A percentile compares a stretch with the other conserved stretches of the same genome.
phyloP scores from a whole-genome alignment of 2,113 vertebrate species.

The Osmerus eperlanus region DNA sequence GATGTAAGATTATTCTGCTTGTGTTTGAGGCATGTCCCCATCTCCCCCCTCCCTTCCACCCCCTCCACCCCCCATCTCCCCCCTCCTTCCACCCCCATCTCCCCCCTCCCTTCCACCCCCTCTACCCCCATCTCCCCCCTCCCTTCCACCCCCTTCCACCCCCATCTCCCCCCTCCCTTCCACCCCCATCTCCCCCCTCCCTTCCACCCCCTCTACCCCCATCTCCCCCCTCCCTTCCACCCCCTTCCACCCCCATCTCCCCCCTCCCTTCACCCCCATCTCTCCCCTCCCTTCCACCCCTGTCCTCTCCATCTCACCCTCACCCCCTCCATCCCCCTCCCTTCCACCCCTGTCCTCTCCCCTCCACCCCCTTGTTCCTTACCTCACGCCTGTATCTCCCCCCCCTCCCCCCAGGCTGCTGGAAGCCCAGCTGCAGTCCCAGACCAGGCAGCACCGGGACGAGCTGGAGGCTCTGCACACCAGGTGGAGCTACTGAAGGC shows the following conservation, averaged over 20 bases:
- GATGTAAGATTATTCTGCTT: background rate
- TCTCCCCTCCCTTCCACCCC: too few relatives aligned
- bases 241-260: background rate
- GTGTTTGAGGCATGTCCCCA: background rate
- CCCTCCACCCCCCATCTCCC: too few relatives aligned
- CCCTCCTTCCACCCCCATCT: background rate
- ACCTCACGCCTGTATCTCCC: background rate
- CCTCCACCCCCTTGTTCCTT: background rate
- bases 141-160: too few relatives aligned
- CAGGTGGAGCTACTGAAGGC: slow-evolving; percentile 77
- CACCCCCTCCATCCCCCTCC: too few relatives aligned
- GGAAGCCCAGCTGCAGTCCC: slow-evolving; percentile 87
- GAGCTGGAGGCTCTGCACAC: slow-evolving; percentile 77
- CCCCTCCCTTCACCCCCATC: background rate
- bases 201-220: too few relatives aligned
- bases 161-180: background rate
- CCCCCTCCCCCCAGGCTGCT: slow-evolving; percentile 73
- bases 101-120: background rate
- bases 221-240: background rate
- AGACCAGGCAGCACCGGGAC: slow-evolving; percentile 75
- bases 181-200: too few relatives aligned
- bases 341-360: too few relatives aligned
- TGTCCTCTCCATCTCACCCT: too few relatives aligned
- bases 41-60: background rate
- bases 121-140: background rate